Evolutionary conservation across 53 echinoderm and acorn worm species (phyloP).

Genomic region (Temnopleurus reevesii): DNA sequence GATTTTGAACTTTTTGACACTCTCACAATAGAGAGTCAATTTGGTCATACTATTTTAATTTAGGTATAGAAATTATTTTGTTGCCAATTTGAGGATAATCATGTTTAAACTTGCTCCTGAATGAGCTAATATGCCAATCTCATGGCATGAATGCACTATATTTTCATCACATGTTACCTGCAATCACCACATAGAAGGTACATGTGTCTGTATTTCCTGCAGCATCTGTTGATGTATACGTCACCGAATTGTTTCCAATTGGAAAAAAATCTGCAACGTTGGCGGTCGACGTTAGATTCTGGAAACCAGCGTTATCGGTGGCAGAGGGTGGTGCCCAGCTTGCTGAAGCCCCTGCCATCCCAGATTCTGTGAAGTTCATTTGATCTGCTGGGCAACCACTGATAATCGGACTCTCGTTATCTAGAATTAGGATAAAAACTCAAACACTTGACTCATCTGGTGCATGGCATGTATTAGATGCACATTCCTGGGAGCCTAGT

Average conservation of each 20-base stretch:
- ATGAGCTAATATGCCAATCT: too few relatives aligned
- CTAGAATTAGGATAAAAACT: neutral
- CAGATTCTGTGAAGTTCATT: neutral
- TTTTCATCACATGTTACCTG: too few relatives aligned
- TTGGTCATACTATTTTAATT: too few relatives aligned
- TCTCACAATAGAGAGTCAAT: too few relatives aligned
- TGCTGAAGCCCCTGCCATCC: neutral
- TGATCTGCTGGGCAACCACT: slow-evolving; percentile 7
- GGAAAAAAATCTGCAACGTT: slow-evolving; percentile 29
- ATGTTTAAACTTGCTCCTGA: too few relatives aligned
- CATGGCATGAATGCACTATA: too few relatives aligned
- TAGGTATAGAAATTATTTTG: too few relatives aligned
- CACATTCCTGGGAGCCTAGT: too few relatives aligned
- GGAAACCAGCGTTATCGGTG: slow-evolving; percentile 25
- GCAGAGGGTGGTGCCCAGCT: slow-evolving; percentile 7
- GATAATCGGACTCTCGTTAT: slow-evolving; percentile 27
- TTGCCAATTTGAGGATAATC: too few relatives aligned
- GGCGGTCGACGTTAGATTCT: neutral
- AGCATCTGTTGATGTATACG: slow-evolving; percentile 34
- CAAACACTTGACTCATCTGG: too few relatives aligned
- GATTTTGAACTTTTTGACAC: too few relatives aligned
- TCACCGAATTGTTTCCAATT: slow-evolving; percentile 17
- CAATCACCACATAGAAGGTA: neutral
- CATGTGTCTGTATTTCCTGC: slow-evolving; percentile 31
- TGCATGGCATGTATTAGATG: too few relatives aligned